phyloP scores from a whole-genome alignment of 2,797 vertebrate species.

The Poeciliopsis turneri region DNA sequence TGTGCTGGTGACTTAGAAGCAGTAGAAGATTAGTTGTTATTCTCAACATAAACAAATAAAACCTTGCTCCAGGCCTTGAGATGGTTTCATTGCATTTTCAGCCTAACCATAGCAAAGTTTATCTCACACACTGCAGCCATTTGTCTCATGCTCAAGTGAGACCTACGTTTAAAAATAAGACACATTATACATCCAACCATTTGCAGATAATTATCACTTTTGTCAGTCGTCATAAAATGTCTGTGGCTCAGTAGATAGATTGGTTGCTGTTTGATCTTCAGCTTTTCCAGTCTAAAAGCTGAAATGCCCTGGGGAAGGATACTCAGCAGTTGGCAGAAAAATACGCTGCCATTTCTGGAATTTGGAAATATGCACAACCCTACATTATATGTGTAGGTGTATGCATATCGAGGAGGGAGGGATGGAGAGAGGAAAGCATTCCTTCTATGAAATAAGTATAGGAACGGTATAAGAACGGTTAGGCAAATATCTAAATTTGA shows the following conservation, averaged over 20 bases:
- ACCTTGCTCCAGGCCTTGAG: neutral
- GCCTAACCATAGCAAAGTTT: neutral
- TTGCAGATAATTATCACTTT: constrained; percentile 4
- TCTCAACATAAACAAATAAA: neutral
- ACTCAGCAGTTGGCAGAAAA: neutral
- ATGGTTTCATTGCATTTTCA: constrained; percentile 1
- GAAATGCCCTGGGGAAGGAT: neutral
- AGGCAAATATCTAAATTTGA: constrained; percentile 2
- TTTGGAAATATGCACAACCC: neutral
- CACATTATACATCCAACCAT: neutral
- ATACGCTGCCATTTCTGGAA: neutral
- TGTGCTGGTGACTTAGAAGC: neutral
- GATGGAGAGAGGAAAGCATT: neutral
- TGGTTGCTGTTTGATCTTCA: neutral
- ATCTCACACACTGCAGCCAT: neutral
- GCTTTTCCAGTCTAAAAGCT: neutral
- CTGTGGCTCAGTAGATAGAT: neutral
- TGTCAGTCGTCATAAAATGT: neutral
- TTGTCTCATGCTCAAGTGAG: neutral
- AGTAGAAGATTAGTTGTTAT: constrained; percentile 4
- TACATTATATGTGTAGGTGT: constrained; percentile 9
- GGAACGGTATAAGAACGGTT: neutral
- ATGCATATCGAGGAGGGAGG: constrained; percentile 2
- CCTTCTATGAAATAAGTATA: neutral
- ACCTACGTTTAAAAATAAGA: neutral